Evolutionary conservation across 2,888 invertebrate species (phyloP).

Genomic region (Xanthia icteritia): DNA sequence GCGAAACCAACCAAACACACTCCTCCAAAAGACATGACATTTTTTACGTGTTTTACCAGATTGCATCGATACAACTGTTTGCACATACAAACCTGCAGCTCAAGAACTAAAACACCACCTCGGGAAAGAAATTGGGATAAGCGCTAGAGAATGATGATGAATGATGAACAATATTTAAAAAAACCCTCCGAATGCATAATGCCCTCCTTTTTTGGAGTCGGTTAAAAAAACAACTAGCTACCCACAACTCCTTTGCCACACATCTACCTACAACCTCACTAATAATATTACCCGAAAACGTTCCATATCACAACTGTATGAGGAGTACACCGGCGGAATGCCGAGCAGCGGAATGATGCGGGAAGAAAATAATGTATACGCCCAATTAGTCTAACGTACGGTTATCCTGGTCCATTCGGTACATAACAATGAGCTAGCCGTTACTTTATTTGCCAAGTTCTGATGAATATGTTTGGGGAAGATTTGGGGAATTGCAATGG

Average conservation of each 20-base stretch:
- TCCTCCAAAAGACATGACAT: not conserved
- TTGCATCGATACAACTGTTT: not conserved
- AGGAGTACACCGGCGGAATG: constrained; percentile 50
- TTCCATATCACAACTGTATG: constrained; percentile 61
- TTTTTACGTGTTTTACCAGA: not conserved
- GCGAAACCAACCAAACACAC: not conserved
- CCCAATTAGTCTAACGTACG: constrained; percentile 70
- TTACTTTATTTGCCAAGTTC: constrained; percentile 50
- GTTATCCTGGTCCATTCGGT: constrained; percentile 53
- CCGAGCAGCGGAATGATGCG: constrained; percentile 48
- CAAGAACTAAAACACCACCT: not conserved
- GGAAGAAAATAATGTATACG: constrained; percentile 64
- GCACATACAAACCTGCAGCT: not conserved
- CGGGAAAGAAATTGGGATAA: not conserved
- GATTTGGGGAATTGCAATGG: constrained; percentile 4
- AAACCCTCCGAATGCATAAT: not conserved
- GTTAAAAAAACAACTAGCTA: not conserved
- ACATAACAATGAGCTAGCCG: constrained; percentile 65
- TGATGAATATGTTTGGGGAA: constrained; percentile 46
- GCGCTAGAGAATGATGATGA: not conserved
- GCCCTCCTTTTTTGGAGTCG: not conserved
- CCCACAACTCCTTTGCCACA: constrained; percentile 6
- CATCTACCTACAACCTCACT: constrained; percentile 29
- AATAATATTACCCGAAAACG: constrained; percentile 50
- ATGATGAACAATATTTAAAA: not conserved